Evolutionary conservation across 2,113 vertebrate species (phyloP).

Genomic region (Steatornis caripensis): DNA sequence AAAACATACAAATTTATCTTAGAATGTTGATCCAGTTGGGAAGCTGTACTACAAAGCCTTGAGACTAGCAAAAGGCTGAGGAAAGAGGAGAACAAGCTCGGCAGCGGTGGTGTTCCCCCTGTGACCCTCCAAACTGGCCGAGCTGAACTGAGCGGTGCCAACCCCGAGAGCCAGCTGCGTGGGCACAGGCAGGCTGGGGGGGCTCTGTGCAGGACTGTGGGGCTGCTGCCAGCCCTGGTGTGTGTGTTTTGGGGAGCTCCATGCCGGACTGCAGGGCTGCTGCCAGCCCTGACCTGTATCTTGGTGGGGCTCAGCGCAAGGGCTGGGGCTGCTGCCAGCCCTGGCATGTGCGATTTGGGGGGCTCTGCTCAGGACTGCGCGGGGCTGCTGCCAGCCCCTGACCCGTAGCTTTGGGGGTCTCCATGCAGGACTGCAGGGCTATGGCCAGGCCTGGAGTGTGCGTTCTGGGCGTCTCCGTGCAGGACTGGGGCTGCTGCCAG

Average conservation of each 20-base stretch:
- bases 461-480: no score
- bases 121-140: accelerated
- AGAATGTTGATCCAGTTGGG: not conserved
- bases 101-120: accelerated
- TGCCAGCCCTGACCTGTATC: not conserved
- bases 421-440: no score
- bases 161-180: not conserved
- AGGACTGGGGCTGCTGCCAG: not conserved
- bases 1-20: not conserved
- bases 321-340: no score
- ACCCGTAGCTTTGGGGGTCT: no score
- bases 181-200: not conserved
- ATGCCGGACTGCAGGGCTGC: accelerated
- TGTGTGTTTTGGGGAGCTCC: not conserved
- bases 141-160: accelerated
- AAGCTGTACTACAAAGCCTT: not conserved
- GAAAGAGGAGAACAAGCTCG: not conserved
- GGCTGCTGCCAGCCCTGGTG: not conserved
- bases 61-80: not conserved
- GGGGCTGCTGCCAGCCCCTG: not conserved
- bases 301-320: no score
- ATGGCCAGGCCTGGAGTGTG: not conserved
- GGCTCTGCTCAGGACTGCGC: no score
- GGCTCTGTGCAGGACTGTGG: accelerated
- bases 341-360: no score